Percentiles rank a stretch among this genome's conserved stretches.
Evolutionary conservation across 2,113 vertebrate species (phyloP).

Genomic region (Platichthys flesus): DNA sequence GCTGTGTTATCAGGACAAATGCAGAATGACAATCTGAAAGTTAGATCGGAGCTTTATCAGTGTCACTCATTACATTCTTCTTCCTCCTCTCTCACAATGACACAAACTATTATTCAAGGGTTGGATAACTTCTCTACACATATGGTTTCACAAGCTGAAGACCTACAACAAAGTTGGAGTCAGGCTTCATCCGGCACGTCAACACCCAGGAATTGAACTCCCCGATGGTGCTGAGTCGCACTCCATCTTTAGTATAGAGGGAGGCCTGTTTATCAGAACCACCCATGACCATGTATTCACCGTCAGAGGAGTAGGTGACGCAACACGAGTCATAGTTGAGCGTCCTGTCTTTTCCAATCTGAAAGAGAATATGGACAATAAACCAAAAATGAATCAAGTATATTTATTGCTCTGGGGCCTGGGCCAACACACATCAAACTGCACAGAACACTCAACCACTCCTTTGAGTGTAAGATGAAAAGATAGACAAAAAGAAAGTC

Average conservation of each 20-base stretch:
- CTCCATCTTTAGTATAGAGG: conserved; percentile 96
- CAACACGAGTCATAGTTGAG: conserved; percentile 96
- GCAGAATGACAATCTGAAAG: conserved; percentile 14
- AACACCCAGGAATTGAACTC: conserved; percentile 97
- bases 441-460: conserved; percentile 8
- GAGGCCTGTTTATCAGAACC: conserved; percentile 96
- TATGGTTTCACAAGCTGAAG: conserved; percentile 14
- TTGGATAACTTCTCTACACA: conserved; percentile 25
- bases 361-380: conserved; percentile 34
- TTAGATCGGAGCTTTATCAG: conserved; percentile 14
- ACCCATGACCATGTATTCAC: conserved; percentile 92
- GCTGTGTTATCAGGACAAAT: conserved; percentile 24
- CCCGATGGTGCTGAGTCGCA: conserved; percentile 90
- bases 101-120: conserved; percentile 6
- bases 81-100: conserved; percentile 9
- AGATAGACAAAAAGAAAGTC: conserved; percentile 42
- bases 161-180: conserved; percentile 97
- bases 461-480: conserved; percentile 60
- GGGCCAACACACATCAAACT: conserved; percentile 69
- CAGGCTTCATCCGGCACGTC: conserved; percentile 93
- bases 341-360: conserved; percentile 93
- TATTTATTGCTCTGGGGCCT: conserved; percentile 45
- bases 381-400: conserved; percentile 38
- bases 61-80: conserved; percentile 8
- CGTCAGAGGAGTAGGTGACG: conserved; percentile 95